Conservation (phyloP, 2,797 vertebrate species). For the Leuciscus waleckii region DNA sequence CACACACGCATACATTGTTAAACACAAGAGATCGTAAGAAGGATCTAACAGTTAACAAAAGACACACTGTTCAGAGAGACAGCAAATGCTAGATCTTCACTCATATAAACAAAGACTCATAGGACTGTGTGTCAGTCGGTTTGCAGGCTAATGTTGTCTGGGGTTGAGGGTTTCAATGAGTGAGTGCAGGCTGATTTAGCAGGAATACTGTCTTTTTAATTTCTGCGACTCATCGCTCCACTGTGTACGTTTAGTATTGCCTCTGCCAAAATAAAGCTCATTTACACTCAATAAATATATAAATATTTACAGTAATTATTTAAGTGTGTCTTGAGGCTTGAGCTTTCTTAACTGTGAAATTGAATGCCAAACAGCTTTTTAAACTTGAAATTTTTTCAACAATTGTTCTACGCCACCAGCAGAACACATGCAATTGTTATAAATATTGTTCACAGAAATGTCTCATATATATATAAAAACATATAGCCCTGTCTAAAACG, state of each 20-base stretch:
- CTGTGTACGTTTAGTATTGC: slow-evolving; percentile 1
- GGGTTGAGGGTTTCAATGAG: neutral
- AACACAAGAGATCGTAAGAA: neutral
- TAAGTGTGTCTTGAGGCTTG: slow-evolving; percentile 17
- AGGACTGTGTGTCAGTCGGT: neutral
- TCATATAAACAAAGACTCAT: neutral
- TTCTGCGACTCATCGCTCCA: neutral
- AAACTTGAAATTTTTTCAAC: slow-evolving; percentile 13
- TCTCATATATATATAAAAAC: neutral
- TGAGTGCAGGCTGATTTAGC: neutral
- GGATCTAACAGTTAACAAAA: neutral
- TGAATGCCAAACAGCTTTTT: slow-evolving; percentile 1
- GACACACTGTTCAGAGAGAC: neutral
- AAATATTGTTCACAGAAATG: neutral
- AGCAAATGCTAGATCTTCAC: slow-evolving; percentile 16
- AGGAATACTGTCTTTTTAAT: neutral
- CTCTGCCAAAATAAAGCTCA: slow-evolving; percentile 19
- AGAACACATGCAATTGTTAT: neutral
- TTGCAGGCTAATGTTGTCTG: neutral
- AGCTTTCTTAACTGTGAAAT: slow-evolving; percentile 2
- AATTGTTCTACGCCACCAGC: slow-evolving; percentile 16
- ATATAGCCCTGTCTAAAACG: neutral
- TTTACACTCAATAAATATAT: slow-evolving; percentile 30
- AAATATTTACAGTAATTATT: slow-evolving; percentile 33
- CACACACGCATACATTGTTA: slow-evolving; percentile 9